Conservation (phyloP, 2,113 vertebrate species). For the Mungos mungo region DNA sequence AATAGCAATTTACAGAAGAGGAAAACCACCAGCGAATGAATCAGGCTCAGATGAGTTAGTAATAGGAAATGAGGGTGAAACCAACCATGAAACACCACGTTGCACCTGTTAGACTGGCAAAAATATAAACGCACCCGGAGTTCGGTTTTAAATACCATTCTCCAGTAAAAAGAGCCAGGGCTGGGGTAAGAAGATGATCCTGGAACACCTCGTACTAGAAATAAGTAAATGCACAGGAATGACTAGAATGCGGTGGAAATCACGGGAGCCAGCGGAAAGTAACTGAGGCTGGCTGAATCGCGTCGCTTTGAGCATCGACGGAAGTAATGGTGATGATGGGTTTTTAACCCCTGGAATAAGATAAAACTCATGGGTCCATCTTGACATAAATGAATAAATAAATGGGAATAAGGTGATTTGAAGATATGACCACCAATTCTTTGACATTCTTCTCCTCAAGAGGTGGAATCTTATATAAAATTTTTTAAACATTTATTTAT, state of each 20-base stretch:
- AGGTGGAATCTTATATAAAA: too few relatives aligned
- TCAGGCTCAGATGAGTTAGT: background rate
- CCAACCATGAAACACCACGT: background rate
- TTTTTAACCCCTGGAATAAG: background rate
- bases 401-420: background rate
- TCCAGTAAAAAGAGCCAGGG: background rate
- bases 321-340: background rate
- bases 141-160: background rate
- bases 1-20: background rate
- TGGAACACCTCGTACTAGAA: background rate
- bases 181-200: background rate
- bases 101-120: background rate
- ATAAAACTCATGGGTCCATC: background rate
- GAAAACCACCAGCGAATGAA: background rate
- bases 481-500: too few relatives aligned
- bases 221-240: background rate
- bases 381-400: background rate
- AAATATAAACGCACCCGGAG: background rate
- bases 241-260: background rate
- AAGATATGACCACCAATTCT: background rate
- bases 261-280: background rate
- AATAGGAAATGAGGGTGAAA: background rate
- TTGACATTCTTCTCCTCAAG: background rate
- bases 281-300: background rate
- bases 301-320: background rate